A percentile compares a stretch with the other conserved stretches of the same genome.
These are phyloP conservation scores for Urocynchramus pylzowi DNA, from an alignment of 2,113 vertebrate genomes.

Conservation along the genomic window DNA sequence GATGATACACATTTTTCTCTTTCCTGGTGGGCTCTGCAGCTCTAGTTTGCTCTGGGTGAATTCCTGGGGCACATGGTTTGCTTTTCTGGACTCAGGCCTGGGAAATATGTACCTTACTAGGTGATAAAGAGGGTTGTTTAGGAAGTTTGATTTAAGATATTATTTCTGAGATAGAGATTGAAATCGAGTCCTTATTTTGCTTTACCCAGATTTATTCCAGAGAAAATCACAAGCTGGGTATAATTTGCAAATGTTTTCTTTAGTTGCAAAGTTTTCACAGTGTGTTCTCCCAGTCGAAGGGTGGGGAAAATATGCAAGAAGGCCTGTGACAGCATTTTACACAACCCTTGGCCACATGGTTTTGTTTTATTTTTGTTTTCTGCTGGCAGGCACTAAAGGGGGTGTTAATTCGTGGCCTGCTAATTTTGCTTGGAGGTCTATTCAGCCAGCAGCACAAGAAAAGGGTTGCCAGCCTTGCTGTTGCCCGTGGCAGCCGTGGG, in stretches of 20 bases:
- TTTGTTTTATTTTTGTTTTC: constrained; percentile 54
- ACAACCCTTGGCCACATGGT: constrained; percentile 27
- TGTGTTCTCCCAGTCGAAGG: not conserved
- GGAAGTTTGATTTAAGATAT: not conserved
- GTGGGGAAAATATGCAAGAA: constrained; percentile 24
- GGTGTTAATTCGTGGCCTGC: constrained; percentile 25
- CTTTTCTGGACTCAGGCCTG: not conserved
- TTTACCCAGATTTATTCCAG: not conserved
- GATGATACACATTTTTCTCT: constrained; percentile 11
- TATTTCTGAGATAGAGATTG: not conserved
- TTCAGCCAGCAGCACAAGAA: not conserved
- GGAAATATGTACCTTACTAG: not conserved
- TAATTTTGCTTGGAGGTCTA: constrained; percentile 5
- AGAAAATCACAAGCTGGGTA: constrained; percentile 24
- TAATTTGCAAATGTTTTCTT: constrained; percentile 45
- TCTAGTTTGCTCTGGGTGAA: not conserved
- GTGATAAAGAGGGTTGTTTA: not conserved
- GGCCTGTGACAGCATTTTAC: constrained; percentile 35
- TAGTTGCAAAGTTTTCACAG: constrained; percentile 31
- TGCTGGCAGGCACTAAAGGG: constrained; percentile 21
- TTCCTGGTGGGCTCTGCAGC: not conserved
- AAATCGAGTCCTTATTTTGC: not conserved
- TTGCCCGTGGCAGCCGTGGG: not conserved
- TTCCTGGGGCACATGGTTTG: constrained; percentile 5
- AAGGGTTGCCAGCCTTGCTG: not conserved